A percentile compares a stretch with the other conserved stretches of the same genome.
Evolutionary conservation across 2,888 invertebrate genomes (phyloP).

Genomic region (Pterostichus madidus): DNA sequence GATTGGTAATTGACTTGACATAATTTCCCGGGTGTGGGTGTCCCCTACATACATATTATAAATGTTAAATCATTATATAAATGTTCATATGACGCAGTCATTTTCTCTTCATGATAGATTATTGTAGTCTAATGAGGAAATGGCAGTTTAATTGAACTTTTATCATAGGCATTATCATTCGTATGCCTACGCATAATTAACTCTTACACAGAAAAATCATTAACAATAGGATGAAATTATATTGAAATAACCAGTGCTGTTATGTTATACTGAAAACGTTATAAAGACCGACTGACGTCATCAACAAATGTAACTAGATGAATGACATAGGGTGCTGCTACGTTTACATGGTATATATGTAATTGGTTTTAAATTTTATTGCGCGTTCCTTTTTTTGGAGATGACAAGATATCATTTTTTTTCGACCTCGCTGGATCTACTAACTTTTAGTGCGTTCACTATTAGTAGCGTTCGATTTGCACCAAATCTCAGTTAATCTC

Average conservation of each 20-base stretch:
- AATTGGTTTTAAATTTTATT: too few species aligned
- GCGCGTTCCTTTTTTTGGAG: too few species aligned
- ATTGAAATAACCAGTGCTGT: not conserved
- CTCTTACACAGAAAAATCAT: not conserved
- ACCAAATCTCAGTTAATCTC: too few species aligned
- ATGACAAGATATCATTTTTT: too few species aligned
- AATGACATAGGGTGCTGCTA: too few species aligned
- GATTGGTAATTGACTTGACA: slow-evolving; percentile 15
- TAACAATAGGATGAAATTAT: not conserved
- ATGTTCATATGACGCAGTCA: not conserved
- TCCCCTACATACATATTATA: slow-evolving; percentile 6
- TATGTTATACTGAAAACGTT: too few species aligned
- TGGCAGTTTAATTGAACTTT: slow-evolving; percentile 32
- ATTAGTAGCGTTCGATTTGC: too few species aligned
- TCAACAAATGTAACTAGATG: too few species aligned
- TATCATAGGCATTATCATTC: slow-evolving; percentile 10
- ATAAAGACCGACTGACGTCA: too few species aligned
- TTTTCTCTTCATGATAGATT: slow-evolving; percentile 23
- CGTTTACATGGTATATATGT: too few species aligned
- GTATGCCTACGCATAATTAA: slow-evolving; percentile 30
- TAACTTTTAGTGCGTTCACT: too few species aligned
- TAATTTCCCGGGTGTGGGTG: slow-evolving; percentile 14
- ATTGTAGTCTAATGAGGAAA: slow-evolving; percentile 24
- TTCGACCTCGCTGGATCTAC: too few species aligned
- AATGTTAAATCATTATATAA: slow-evolving; percentile 16